phyloP scores from a whole-genome alignment of 2,888 invertebrate species.

The Geophilus truncorum region DNA sequence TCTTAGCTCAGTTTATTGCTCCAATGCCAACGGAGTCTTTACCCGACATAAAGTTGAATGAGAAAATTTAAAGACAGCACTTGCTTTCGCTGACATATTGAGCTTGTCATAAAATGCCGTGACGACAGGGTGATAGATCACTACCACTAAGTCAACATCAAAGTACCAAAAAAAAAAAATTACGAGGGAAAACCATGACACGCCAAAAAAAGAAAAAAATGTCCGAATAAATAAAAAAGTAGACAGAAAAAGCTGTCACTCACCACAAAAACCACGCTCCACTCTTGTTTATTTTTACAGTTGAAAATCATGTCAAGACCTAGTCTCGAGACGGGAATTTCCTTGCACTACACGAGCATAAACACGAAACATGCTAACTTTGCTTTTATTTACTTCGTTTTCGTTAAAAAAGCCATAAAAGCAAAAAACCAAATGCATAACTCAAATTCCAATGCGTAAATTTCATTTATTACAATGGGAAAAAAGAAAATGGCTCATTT shows the following conservation, averaged over 20 bases:
- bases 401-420: not conserved
- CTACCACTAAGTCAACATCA: slow-evolving; percentile 25
- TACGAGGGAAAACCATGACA: slow-evolving; percentile 17
- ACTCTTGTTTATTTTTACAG: not conserved
- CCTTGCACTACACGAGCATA: not conserved
- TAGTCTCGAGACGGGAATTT: not conserved
- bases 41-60: not conserved
- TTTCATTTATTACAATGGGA: not conserved
- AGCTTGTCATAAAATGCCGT: slow-evolving; percentile 20
- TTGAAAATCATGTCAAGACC: not conserved
- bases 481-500: not conserved
- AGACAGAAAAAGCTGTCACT: slow-evolving; percentile 22
- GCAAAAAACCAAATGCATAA: not conserved
- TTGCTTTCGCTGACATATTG: slow-evolving; percentile 12
- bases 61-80: slow-evolving; percentile 8
- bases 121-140: slow-evolving; percentile 21
- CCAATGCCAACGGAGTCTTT: slow-evolving; percentile 5
- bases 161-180: not conserved
- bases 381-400: too few relatives aligned
- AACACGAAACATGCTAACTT: not conserved
- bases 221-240: slow-evolving; percentile 6
- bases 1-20: not conserved
- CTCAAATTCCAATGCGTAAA: not conserved
- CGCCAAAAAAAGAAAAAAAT: not conserved
- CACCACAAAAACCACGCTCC: not conserved